Base-by-base conservation (phyloP, 1,140 invertebrate species). In the Notospermus geniculatus region DNA sequence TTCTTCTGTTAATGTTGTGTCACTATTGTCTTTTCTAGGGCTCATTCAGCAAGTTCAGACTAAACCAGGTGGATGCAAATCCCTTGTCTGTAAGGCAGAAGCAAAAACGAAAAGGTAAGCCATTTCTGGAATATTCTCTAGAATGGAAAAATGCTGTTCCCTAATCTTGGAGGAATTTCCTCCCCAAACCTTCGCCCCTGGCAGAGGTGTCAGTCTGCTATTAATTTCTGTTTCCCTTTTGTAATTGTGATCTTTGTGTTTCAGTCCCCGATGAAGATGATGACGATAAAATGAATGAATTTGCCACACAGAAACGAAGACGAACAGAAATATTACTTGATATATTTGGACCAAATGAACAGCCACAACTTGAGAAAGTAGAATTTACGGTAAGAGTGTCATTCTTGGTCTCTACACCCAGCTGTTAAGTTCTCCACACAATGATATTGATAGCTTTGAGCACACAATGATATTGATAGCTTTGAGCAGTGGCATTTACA, bases 351-450 rank as follows among this genome's bases (percentile, higher is more conserved):
- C 50, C 53, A 22, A 58, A 64, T 62, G 58, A 65, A 27, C 70
- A 70, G 43, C 70, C 70, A 19, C 50, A 41, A 2, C 53, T 71
- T 36, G 68, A 71, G 53, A 70, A 67, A 41, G 22, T 71, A 30
- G 68, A 70, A 50, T 71, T 63, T 41, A 69, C 64, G 65, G 70
- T 71, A 54, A 23, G 30, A 2, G 4, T 7, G 9, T 7, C 25
- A 50, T 5, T 5, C 9, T 19, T 22, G 46, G 46, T 50, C n/a
- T 50, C 46, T n/a, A n/a, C n/a, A n/a, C n/a, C n/a, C n/a, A n/a
- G n/a, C n/a, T n/a, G n/a, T n/a, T n/a, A n/a, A n/a, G n/a, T n/a
- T n/a, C n/a, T n/a, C n/a, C n/a, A n/a, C n/a, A n/a, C n/a, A n/a
- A n/a, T n/a, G n/a, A n/a, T n/a, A n/a, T n/a, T n/a, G n/a, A n/a